A percentile compares a stretch with the other conserved stretches of the same genome.
Evolutionary conservation across 1,140 invertebrate genomes (phyloP).

Genomic region (Yoshiicerus persimilis): DNA sequence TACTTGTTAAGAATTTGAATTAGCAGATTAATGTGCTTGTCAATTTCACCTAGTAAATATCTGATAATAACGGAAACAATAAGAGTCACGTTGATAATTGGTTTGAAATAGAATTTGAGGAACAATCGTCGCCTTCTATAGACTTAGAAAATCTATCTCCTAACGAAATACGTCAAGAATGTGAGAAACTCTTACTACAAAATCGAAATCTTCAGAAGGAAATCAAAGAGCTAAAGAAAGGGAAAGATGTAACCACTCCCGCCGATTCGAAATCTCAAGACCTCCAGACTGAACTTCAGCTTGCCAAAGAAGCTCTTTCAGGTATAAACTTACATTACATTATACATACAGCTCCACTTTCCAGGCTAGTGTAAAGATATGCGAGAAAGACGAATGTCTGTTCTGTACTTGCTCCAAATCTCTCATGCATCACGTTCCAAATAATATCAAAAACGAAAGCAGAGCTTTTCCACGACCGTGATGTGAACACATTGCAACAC

Average conservation of each 20-base stretch:
- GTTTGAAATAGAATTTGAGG: not conserved
- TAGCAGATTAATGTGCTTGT: not conserved
- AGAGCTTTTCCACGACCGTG: not conserved
- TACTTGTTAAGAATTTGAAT: not conserved
- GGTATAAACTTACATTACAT: slow-evolving; percentile 53
- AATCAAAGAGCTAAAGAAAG: slow-evolving; percentile 56
- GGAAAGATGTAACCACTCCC: slow-evolving; percentile 39
- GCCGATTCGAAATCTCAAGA: slow-evolving; percentile 53
- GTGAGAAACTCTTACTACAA: slow-evolving; percentile 61
- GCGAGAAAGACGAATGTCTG: not conserved
- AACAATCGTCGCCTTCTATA: slow-evolving; percentile 11
- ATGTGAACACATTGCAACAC: not conserved
- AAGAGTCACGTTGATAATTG: not conserved
- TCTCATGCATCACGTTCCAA: not conserved
- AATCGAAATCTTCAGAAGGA: slow-evolving; percentile 70
- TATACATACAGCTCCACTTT: slow-evolving; percentile 53
- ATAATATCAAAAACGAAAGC: not conserved
- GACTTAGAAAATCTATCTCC: slow-evolving; percentile 35
- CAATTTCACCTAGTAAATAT: not conserved
- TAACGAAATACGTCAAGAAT: slow-evolving; percentile 49
- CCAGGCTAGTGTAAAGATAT: slow-evolving; percentile 54
- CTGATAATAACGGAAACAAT: not conserved
- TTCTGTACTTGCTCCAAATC: slow-evolving; percentile 25
- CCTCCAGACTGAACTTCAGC: slow-evolving; percentile 56
- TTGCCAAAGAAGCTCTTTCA: slow-evolving; percentile 62